Conservation (phyloP, 2,888 invertebrate genomes). For the Drosophila formosana region DNA sequence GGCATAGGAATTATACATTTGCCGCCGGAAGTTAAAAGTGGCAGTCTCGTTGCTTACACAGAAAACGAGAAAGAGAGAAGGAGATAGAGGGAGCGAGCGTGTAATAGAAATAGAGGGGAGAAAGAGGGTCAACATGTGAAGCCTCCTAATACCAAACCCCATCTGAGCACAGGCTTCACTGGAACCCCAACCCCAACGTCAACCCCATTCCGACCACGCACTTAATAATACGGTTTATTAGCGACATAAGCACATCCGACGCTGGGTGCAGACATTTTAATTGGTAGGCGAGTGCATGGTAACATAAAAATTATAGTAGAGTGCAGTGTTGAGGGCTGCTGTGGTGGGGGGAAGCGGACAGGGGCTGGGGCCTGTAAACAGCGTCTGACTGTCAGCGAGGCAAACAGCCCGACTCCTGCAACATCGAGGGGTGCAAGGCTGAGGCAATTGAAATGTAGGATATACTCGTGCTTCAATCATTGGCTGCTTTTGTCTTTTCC, state of each 20-base stretch:
- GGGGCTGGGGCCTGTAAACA: conserved; percentile 41
- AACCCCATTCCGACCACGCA: conserved; percentile 59
- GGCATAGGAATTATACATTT: conserved; percentile 79
- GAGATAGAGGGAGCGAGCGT: background rate
- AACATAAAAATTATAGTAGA: conserved; percentile 80
- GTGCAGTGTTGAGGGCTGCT: conserved; percentile 48
- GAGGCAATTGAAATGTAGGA: conserved; percentile 79
- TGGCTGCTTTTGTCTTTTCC: conserved; percentile 64
- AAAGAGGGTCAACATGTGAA: conserved; percentile 45
- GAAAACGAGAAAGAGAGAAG: conserved; percentile 9
- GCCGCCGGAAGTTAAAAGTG: conserved; percentile 81
- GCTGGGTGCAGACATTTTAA: conserved; percentile 79
- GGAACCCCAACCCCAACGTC: background rate
- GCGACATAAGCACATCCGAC: conserved; percentile 82
- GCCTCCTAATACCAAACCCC: conserved; percentile 43
- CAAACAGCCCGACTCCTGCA: conserved; percentile 5
- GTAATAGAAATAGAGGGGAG: conserved; percentile 7
- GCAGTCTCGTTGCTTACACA: conserved; percentile 57
- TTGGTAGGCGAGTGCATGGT: conserved; percentile 82
- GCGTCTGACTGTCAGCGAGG: conserved; percentile 47
- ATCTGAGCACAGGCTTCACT: background rate
- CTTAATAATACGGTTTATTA: conserved; percentile 82
- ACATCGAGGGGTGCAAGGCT: conserved; percentile 44
- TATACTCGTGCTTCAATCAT: conserved; percentile 68
- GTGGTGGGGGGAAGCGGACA: background rate